phyloP scores from a whole-genome alignment of 2,797 vertebrate genomes.

The Tadarida brasiliensis region DNA sequence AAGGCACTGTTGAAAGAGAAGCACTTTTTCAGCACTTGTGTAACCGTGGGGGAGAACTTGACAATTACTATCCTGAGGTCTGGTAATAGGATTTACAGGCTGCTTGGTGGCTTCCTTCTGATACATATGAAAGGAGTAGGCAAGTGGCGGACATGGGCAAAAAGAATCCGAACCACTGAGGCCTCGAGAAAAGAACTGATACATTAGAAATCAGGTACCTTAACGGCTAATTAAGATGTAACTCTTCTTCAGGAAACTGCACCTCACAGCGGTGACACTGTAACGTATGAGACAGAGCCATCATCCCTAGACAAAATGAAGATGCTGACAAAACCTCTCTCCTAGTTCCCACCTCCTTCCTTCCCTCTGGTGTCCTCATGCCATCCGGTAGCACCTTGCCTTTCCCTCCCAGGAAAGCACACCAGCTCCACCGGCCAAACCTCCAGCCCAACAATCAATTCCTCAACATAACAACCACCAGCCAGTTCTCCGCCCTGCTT shows the following conservation, averaged over 20 bases:
- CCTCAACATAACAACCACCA: background rate
- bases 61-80: constrained; percentile 83
- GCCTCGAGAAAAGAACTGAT: constrained; percentile 15
- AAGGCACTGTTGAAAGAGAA: constrained; percentile 83
- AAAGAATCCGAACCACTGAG: constrained; percentile 38
- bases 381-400: background rate
- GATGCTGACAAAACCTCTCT: constrained; percentile 52
- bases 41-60: constrained; percentile 81
- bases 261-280: constrained; percentile 44
- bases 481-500: background rate
- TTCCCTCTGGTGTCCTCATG: background rate
- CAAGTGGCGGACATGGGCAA: constrained; percentile 22
- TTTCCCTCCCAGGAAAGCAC: background rate
- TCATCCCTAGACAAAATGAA: constrained; percentile 55
- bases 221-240: constrained; percentile 77
- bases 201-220: constrained; percentile 47
- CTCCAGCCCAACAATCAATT: background rate
- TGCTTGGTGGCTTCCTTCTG: constrained; percentile 66
- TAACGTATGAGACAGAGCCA: constrained; percentile 22
- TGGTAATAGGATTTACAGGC: constrained; percentile 72
- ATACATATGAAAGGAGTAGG: constrained; percentile 59
- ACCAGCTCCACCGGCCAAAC: background rate
- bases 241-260: constrained; percentile 28
- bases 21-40: constrained; percentile 80
- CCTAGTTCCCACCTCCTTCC: background rate